Percentiles rank a stretch among this genome's conserved stretches.
phyloP scores from a whole-genome alignment of 2,888 invertebrate genomes.

The Charanyca ferruginea region DNA sequence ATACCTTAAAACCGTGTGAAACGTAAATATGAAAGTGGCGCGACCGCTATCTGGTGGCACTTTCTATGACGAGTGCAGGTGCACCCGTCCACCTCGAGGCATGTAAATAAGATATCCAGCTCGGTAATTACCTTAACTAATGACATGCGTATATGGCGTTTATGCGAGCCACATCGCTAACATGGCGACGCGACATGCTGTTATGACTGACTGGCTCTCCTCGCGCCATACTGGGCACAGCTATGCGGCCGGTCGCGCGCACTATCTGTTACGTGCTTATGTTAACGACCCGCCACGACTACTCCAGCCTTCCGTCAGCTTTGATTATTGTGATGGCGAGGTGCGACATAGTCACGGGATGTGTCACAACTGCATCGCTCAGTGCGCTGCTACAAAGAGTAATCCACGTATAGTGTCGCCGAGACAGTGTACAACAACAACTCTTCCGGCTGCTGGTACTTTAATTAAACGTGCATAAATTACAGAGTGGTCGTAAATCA shows the following conservation, averaged over 20 bases:
- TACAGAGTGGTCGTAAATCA: constrained; percentile 82
- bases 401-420: constrained; percentile 49
- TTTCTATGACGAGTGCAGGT: constrained; percentile 34
- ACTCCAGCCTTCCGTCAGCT: constrained; percentile 46
- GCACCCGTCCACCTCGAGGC: constrained; percentile 56
- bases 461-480: constrained; percentile 89
- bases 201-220: constrained; percentile 63
- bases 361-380: not conserved
- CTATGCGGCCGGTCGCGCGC: constrained; percentile 31
- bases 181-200: constrained; percentile 59
- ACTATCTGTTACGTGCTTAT: constrained; percentile 53
- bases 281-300: constrained; percentile 49
- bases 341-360: constrained; percentile 19
- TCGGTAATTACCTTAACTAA: constrained; percentile 70
- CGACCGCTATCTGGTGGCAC: constrained; percentile 6
- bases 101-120: constrained; percentile 71
- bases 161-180: constrained; percentile 60
- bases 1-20: constrained; percentile 12
- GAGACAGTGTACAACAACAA: constrained; percentile 52
- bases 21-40: constrained; percentile 2
- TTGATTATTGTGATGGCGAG: constrained; percentile 23
- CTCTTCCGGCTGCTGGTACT: constrained; percentile 86
- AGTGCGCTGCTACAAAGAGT: constrained; percentile 40
- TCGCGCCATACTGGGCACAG: constrained; percentile 55
- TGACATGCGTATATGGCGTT: constrained; percentile 70